phyloP scores from a whole-genome alignment of 2,113 vertebrate genomes.

The Kryptolebias marmoratus region DNA sequence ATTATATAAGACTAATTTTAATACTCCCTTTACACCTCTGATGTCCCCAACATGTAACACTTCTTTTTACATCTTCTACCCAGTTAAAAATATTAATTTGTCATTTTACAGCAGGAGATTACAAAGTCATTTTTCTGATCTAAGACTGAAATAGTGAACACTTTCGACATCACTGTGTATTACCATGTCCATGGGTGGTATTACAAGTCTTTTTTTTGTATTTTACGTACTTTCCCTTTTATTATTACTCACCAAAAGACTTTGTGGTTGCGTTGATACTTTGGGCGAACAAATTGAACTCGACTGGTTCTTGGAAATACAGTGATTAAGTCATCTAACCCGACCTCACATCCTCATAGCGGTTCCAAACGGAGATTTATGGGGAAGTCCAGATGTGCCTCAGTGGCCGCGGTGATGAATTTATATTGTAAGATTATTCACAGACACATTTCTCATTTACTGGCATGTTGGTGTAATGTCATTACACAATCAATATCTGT shows the following conservation, averaged over 20 bases:
- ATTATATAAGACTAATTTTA: too few relatives aligned
- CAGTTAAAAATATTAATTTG: too few relatives aligned
- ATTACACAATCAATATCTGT: conserved; percentile 56
- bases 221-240: neutral
- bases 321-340: neutral
- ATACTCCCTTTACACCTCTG: too few relatives aligned
- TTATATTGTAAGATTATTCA: neutral
- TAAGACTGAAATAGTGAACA: too few relatives aligned
- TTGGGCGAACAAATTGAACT: neutral
- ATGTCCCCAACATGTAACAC: too few relatives aligned
- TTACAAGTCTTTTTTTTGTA: neutral
- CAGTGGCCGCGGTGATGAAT: neutral
- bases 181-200: neutral
- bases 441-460: conserved; percentile 16
- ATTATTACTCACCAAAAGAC: neutral
- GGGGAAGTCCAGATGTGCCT: neutral
- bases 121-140: too few relatives aligned
- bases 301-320: neutral
- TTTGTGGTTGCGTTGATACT: neutral
- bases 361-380: neutral
- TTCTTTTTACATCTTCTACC: too few relatives aligned
- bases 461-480: conserved; percentile 29
- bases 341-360: neutral
- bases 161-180: too few relatives aligned
- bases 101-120: too few relatives aligned